A percentile compares a stretch with the other conserved stretches of the same genome.
Evolutionary conservation across 2,113 vertebrate genomes (phyloP).

Genomic region (Phaethon lepturus): DNA sequence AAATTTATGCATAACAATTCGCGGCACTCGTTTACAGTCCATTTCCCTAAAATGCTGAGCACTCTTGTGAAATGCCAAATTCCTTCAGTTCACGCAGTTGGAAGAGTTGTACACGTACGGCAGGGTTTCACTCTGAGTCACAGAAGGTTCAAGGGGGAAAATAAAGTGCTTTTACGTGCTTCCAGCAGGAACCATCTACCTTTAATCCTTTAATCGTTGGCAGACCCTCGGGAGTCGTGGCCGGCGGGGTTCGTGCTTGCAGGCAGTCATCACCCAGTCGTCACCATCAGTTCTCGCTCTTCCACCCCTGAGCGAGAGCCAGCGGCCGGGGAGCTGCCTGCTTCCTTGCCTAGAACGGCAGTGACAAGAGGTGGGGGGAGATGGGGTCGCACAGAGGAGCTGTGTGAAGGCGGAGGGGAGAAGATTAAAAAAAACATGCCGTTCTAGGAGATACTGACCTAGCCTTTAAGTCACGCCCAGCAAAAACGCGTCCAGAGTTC

Average conservation of each 20-base stretch:
- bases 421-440: background rate
- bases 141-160: background rate
- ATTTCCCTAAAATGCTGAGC: background rate
- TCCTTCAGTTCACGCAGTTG: background rate
- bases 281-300: fast-evolving
- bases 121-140: background rate
- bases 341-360: background rate
- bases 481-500: background rate
- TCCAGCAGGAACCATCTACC: background rate
- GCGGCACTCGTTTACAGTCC: background rate
- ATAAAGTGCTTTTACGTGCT: background rate
- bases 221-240: background rate
- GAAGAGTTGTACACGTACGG: background rate
- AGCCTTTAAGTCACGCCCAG: background rate
- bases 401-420: background rate
- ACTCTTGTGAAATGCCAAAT: background rate
- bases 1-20: background rate
- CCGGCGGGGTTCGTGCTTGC: background rate
- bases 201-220: background rate
- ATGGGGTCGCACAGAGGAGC: background rate
- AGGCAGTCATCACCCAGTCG: background rate
- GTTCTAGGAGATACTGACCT: background rate
- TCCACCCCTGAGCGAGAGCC: background rate
- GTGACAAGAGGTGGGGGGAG: background rate
- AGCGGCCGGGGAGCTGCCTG: fast-evolving